Evolutionary conservation across 2,888 invertebrate genomes (phyloP).

Genomic region (Choreutis nemorana): DNA sequence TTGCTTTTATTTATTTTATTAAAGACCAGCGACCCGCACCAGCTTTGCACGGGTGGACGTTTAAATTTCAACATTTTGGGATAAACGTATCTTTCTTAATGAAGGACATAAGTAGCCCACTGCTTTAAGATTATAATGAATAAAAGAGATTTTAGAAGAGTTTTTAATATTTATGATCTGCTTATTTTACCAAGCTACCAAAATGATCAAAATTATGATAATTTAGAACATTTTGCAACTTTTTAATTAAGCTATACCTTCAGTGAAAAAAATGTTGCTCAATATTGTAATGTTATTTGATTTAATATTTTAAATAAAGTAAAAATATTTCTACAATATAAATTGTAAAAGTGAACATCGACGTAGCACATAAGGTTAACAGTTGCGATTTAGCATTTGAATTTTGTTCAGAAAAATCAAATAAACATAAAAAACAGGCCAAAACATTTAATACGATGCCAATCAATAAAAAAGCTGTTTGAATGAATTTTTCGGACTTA

Average conservation of each 20-base stretch:
- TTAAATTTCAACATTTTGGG: too few relatives aligned
- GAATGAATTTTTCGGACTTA: constrained; percentile 18
- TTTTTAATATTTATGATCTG: neutral
- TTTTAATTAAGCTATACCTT: constrained; percentile 1
- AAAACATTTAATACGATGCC: constrained; percentile 20
- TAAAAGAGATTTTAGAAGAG: too few relatives aligned
- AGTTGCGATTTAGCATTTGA: constrained; percentile 11
- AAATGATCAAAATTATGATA: neutral
- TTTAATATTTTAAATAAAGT: constrained; percentile 9
- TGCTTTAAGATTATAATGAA: too few relatives aligned
- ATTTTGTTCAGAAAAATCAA: constrained; percentile 17
- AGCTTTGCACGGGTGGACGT: too few relatives aligned
- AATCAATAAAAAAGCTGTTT: constrained; percentile 16
- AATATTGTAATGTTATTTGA: neutral
- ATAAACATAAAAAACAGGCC: constrained; percentile 18
- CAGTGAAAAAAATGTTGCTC: neutral
- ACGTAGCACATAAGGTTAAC: constrained; percentile 25
- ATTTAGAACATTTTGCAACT: constrained; percentile 3
- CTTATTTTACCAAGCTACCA: neutral
- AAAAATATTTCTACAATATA: constrained; percentile 21
- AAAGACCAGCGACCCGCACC: too few relatives aligned
- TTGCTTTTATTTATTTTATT: too few relatives aligned
- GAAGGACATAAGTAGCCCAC: too few relatives aligned
- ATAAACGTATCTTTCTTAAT: too few relatives aligned
- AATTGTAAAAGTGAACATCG: constrained; percentile 17